phyloP scores from a whole-genome alignment of 1,140 invertebrate genomes.

The Bombus impatiens region DNA sequence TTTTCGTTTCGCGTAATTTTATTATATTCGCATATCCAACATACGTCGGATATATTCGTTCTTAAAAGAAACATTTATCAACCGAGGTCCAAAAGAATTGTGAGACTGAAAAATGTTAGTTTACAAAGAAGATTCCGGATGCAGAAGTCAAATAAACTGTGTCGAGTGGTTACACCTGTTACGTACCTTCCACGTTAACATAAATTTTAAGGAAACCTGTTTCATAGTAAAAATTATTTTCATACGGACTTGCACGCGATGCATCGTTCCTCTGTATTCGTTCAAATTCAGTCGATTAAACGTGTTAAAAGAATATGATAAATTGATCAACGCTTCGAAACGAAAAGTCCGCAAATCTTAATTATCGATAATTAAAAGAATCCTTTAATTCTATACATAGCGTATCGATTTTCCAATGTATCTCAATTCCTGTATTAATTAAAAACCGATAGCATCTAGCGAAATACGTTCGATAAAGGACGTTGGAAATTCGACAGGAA shows the following conservation, averaged over 20 bases:
- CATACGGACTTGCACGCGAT: neutral
- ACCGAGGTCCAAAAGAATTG: slow-evolving; percentile 6
- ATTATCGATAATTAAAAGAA: neutral
- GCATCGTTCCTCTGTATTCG: neutral
- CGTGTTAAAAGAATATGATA: neutral
- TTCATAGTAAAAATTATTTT: neutral
- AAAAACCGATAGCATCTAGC: neutral
- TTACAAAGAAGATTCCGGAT: slow-evolving; percentile 39
- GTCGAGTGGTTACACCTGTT: slow-evolving; percentile 35
- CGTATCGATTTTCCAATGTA: neutral
- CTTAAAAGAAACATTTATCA: neutral
- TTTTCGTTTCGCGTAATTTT: neutral
- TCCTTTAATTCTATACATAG: neutral
- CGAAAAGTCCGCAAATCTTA: neutral
- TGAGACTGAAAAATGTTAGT: slow-evolving; percentile 40
- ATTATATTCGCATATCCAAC: neutral
- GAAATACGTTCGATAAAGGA: neutral
- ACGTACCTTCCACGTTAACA: slow-evolving; percentile 33
- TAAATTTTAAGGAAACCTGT: slow-evolving; percentile 1
- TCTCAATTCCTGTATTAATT: neutral
- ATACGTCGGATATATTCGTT: neutral
- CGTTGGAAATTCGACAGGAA: neutral
- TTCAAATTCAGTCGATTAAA: neutral
- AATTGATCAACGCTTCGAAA: no score
- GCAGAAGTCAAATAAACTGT: slow-evolving; percentile 47